Conservation (phyloP, 2,888 invertebrate genomes). For the Bibio marci region DNA sequence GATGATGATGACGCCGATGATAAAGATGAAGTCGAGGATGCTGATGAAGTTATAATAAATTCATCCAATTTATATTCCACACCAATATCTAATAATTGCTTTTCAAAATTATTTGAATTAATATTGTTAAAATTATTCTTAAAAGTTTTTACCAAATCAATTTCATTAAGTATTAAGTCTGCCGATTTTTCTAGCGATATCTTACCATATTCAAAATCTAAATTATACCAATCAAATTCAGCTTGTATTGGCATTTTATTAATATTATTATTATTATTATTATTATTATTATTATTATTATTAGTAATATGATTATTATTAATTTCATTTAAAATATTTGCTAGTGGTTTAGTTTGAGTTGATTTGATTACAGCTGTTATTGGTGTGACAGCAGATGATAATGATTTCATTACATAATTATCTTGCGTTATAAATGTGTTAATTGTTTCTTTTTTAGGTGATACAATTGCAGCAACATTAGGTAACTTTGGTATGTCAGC, state of each 20-base stretch:
- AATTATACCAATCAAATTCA: constrained; percentile 30
- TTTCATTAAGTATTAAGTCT: constrained; percentile 7
- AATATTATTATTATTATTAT: too few species aligned
- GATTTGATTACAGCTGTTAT: too few species aligned
- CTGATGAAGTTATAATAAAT: not conserved
- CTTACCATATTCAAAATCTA: constrained; percentile 27
- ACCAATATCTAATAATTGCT: not conserved
- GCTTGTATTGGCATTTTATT: constrained; percentile 22
- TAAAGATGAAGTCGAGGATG: not conserved
- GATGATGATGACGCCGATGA: not conserved
- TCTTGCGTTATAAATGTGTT: constrained; percentile 12
- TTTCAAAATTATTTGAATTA: not conserved
- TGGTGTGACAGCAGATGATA: too few species aligned
- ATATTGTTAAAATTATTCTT: not conserved
- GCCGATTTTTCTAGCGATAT: constrained; percentile 16
- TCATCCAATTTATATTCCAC: constrained; percentile 8
- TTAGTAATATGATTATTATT: constrained; percentile 13
- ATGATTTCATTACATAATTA: constrained; percentile 12
- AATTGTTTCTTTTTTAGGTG: constrained; percentile 39
- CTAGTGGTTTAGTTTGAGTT: constrained; percentile 17
- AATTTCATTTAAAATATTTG: constrained; percentile 25
- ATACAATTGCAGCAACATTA: constrained; percentile 56
- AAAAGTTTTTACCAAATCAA: not conserved
- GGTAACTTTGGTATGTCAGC: constrained; percentile 54
- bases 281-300: too few species aligned